Percentiles rank a stretch among this genome's conserved stretches.
Conservation (phyloP, 2,113 vertebrate genomes). For the Psittacula cyanocephala region DNA sequence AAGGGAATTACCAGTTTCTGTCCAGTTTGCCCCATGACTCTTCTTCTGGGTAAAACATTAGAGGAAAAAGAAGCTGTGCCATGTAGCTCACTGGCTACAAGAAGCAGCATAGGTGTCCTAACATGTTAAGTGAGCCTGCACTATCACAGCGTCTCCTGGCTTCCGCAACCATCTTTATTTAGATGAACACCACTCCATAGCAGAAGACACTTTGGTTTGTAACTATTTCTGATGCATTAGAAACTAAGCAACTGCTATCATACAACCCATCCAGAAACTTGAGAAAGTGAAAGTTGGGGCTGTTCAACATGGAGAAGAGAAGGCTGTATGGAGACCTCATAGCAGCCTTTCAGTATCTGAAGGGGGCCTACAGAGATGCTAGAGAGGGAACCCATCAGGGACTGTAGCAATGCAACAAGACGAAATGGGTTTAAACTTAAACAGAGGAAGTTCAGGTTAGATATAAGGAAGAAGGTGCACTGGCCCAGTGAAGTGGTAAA, state of each 20-base stretch:
- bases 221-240: not conserved
- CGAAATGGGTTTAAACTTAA: not conserved
- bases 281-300: not conserved
- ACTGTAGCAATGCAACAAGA: not conserved
- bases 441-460: not conserved
- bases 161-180: not conserved
- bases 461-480: not conserved
- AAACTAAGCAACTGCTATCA: not conserved
- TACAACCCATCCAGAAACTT: not conserved
- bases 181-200: not conserved
- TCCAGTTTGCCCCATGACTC: not conserved
- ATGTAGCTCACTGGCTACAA: not conserved
- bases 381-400: not conserved
- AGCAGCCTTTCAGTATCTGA: not conserved
- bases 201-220: not conserved
- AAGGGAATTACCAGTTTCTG: not conserved
- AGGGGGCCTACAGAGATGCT: not conserved
- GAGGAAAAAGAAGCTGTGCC: not conserved
- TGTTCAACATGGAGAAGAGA: not conserved
- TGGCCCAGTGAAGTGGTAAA: not conserved
- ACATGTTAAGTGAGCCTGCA: not conserved
- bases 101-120: not conserved
- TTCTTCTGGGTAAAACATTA: not conserved
- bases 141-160: not conserved
- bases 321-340: not conserved